Evolutionary conservation across 2,888 invertebrate genomes (phyloP).

Genomic region (Troilus luridus): DNA sequence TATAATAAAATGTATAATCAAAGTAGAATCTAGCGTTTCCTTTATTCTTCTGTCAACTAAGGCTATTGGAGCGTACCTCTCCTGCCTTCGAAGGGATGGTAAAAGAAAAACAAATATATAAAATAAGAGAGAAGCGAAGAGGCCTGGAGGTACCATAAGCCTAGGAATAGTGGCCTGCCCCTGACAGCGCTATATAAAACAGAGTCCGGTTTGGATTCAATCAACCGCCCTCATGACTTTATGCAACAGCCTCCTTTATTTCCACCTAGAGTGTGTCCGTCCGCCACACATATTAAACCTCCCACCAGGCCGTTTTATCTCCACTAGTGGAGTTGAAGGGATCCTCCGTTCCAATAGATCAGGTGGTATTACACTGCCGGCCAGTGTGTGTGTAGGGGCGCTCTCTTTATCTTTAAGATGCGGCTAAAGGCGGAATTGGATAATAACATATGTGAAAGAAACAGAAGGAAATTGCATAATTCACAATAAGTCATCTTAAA

Average conservation of each 20-base stretch:
- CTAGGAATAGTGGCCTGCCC: conserved; percentile 52
- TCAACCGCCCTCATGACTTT: conserved; percentile 64
- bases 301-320: conserved; percentile 9
- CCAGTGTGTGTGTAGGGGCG: background rate
- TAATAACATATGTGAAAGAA: background rate
- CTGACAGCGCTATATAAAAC: conserved; percentile 61
- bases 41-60: background rate
- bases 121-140: background rate
- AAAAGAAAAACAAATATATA: conserved; percentile 30
- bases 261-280: conserved; percentile 44
- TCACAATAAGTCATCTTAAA: too few relatives aligned
- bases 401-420: background rate
- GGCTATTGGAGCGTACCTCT: background rate
- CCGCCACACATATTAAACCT: conserved; percentile 34
- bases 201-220: conserved; percentile 60
- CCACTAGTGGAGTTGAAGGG: background rate
- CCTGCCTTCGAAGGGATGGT: background rate
- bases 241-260: conserved; percentile 61
- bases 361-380: background rate
- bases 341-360: background rate
- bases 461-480: too few relatives aligned
- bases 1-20: too few relatives aligned
- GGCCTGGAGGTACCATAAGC: conserved; percentile 21
- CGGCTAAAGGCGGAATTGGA: background rate
- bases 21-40: background rate